These are phyloP conservation scores for Turnix velox DNA, from an alignment of 2,113 vertebrate genomes.

Conservation along the genomic window DNA sequence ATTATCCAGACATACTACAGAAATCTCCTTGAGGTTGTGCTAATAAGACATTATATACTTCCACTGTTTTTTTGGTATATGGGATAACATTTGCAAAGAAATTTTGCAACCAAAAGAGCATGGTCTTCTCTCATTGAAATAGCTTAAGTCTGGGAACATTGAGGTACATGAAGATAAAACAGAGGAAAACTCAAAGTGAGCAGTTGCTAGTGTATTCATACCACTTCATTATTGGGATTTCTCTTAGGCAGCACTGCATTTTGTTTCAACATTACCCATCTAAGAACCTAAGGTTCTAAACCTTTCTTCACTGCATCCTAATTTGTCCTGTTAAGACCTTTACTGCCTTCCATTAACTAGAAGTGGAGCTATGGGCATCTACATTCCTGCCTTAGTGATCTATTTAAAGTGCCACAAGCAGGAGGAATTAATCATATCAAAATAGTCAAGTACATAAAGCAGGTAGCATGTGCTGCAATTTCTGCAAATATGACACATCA, in stretches of 20 bases:
- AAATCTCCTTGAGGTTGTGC: neutral
- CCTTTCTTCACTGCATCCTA: neutral
- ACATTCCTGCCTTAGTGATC: neutral
- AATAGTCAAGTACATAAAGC: neutral
- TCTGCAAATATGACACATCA: neutral
- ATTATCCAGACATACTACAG: neutral
- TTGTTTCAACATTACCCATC: neutral
- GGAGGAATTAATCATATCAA: neutral
- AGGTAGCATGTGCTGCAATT: neutral
- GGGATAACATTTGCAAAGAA: neutral
- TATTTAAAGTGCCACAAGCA: neutral
- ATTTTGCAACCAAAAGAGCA: neutral
- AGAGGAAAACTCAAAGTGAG: neutral
- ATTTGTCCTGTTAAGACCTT: neutral
- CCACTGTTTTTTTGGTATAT: neutral
- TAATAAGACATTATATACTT: neutral
- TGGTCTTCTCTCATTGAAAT: neutral
- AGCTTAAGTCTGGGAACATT: neutral
- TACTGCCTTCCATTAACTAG: neutral
- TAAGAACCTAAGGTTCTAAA: neutral
- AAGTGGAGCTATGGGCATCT: neutral
- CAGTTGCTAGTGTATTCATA: neutral
- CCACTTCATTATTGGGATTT: neutral
- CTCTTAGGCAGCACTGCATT: neutral
- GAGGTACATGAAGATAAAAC: neutral